phyloP scores from a whole-genome alignment of 2,113 vertebrate genomes.

The Chinchilla lanigera region DNA sequence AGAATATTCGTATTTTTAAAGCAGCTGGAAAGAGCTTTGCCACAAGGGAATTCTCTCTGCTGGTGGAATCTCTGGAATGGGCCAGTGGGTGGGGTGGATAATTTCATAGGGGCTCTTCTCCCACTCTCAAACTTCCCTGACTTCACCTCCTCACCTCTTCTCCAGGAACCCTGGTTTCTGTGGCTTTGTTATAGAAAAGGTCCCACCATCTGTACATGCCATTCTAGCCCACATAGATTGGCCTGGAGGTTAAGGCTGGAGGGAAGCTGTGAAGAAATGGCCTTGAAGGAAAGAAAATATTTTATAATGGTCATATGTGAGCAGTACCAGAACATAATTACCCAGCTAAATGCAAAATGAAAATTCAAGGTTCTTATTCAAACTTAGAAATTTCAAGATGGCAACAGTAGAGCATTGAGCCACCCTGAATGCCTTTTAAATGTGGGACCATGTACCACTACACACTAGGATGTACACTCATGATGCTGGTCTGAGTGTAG shows the following conservation, averaged over 20 bases:
- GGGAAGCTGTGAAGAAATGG: background rate
- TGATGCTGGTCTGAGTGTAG: rapidly evolving
- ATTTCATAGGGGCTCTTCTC: background rate
- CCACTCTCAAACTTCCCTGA: background rate
- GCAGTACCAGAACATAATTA: background rate
- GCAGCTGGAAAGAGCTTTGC: background rate
- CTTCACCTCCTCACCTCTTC: background rate
- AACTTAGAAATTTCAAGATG: background rate
- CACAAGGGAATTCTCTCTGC: constrained; percentile 42
- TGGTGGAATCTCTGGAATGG: constrained; percentile 41
- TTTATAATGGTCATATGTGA: background rate
- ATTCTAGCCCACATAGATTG: background rate
- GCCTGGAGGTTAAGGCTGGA: background rate
- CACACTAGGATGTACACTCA: rapidly evolving
- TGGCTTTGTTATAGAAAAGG: background rate
- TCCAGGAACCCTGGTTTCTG: background rate
- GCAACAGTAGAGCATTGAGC: background rate
- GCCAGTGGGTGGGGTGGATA: background rate
- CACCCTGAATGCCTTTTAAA: background rate
- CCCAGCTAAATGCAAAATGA: background rate
- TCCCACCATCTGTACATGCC: background rate
- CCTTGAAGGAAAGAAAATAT: background rate
- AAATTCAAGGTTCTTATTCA: background rate
- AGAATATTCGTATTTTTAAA: constrained; percentile 46
- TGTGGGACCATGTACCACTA: rapidly evolving